These are phyloP conservation scores for Thalassarche chlororhynchos DNA, from an alignment of 2,113 vertebrate species.

Conservation along the genomic window DNA sequence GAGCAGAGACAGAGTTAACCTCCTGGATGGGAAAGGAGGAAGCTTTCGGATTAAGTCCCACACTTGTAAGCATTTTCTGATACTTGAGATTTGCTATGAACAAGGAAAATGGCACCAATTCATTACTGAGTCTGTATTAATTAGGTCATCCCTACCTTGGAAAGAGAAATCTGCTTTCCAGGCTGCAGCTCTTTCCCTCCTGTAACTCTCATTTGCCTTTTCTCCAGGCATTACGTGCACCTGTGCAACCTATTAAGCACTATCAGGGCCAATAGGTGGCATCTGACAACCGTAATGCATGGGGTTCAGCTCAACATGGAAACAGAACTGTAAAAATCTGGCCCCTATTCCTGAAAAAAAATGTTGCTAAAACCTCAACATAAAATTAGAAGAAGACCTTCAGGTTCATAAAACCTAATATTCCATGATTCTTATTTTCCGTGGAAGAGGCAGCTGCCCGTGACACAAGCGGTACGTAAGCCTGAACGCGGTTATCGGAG, in stretches of 20 bases:
- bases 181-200: not conserved
- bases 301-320: not conserved
- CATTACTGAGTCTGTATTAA: not conserved
- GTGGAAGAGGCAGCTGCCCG: not conserved
- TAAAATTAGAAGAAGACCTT: not conserved
- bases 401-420: not conserved
- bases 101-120: not conserved
- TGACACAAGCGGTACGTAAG: not conserved
- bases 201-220: not conserved
- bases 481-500: not conserved
- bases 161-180: not conserved
- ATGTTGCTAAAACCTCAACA: not conserved
- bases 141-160: not conserved
- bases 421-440: not conserved
- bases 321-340: not conserved
- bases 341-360: not conserved
- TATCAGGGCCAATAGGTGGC: not conserved
- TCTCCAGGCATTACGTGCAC: accelerated
- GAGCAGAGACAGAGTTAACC: not conserved
- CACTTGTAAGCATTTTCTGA: not conserved
- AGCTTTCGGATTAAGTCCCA: not conserved
- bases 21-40: not conserved
- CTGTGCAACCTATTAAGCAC: not conserved
- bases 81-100: not conserved
- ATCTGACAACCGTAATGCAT: not conserved